A percentile compares a stretch with the other conserved stretches of the same genome.
Evolutionary conservation across 2,888 invertebrate genomes (phyloP).

Genomic region (Synanthedon formicaeformis): DNA sequence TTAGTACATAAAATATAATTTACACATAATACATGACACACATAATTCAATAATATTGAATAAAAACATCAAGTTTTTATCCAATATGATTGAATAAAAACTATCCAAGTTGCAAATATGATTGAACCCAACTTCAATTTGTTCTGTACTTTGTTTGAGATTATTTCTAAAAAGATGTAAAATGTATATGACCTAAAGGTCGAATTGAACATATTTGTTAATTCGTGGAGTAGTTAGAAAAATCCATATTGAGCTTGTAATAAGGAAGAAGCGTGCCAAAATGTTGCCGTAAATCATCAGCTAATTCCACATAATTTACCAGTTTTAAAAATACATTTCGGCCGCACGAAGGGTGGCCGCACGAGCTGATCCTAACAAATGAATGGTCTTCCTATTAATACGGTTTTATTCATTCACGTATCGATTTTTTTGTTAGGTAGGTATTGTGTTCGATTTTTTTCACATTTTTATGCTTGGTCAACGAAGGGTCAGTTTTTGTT

Average conservation of each 20-base stretch:
- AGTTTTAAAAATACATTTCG: constrained; percentile 24
- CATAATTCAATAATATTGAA: too few relatives aligned
- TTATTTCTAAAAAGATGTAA: not conserved
- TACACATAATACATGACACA: too few relatives aligned
- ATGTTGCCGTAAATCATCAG: not conserved
- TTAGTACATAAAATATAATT: too few relatives aligned
- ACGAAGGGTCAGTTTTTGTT: constrained; percentile 61
- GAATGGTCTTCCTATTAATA: constrained; percentile 45
- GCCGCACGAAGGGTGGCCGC: constrained; percentile 31
- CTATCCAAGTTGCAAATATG: too few relatives aligned
- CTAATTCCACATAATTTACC: constrained; percentile 5
- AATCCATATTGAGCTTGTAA: not conserved
- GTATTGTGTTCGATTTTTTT: constrained; percentile 23
- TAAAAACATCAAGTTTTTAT: too few relatives aligned
- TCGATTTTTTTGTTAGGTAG: constrained; percentile 39
- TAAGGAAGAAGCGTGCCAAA: not conserved
- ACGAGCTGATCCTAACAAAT: constrained; percentile 23
- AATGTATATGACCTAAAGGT: not conserved
- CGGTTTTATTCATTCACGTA: constrained; percentile 42
- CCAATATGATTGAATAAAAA: too few relatives aligned
- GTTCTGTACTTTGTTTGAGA: not conserved
- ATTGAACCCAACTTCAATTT: too few relatives aligned
- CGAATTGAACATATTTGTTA: too few relatives aligned
- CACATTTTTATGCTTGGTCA: constrained; percentile 50
- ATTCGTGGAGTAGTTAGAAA: too few relatives aligned